A percentile compares a stretch with the other conserved stretches of the same genome.
Conservation (phyloP, 2,888 invertebrate species). For the Ephialtes manifestator region DNA sequence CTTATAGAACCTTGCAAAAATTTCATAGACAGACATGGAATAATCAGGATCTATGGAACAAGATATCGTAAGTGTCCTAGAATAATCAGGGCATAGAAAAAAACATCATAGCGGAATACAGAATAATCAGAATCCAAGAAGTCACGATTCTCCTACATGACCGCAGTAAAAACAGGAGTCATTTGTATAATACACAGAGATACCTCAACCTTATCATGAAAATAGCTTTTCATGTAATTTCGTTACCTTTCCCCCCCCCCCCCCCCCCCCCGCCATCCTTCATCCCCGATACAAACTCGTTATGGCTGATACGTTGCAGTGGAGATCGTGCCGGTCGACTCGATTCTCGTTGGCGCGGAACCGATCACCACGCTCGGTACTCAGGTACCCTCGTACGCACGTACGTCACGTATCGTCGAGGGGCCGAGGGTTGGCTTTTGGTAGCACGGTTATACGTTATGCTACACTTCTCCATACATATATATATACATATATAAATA, state of each 20-base stretch:
- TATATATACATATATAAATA: neutral
- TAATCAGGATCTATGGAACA: no score
- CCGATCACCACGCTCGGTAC: constrained; percentile 55
- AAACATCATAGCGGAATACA: no score
- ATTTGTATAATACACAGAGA: no score
- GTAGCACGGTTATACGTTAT: constrained; percentile 52
- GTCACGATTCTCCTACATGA: no score
- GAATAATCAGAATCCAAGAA: no score
- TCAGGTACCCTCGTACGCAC: constrained; percentile 44
- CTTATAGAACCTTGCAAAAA: no score
- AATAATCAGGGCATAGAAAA: no score
- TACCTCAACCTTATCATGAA: no score
- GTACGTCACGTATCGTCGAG: constrained; percentile 64
- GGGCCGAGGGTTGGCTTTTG: constrained; percentile 30
- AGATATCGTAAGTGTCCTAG: no score
- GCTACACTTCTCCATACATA: constrained; percentile 40
- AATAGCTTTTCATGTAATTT: neutral
- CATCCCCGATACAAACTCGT: constrained; percentile 23
- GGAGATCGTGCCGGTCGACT: constrained; percentile 63
- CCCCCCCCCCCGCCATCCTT: neutral
- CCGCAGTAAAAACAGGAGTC: no score
- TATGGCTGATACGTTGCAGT: constrained; percentile 45
- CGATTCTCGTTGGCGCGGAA: constrained; percentile 60
- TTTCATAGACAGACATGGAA: no score
- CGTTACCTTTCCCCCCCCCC: neutral